Percentiles rank a stretch among this genome's conserved stretches.
Evolutionary conservation across 2,113 vertebrate species (phyloP).

Genomic region (Camelus bactrianus): DNA sequence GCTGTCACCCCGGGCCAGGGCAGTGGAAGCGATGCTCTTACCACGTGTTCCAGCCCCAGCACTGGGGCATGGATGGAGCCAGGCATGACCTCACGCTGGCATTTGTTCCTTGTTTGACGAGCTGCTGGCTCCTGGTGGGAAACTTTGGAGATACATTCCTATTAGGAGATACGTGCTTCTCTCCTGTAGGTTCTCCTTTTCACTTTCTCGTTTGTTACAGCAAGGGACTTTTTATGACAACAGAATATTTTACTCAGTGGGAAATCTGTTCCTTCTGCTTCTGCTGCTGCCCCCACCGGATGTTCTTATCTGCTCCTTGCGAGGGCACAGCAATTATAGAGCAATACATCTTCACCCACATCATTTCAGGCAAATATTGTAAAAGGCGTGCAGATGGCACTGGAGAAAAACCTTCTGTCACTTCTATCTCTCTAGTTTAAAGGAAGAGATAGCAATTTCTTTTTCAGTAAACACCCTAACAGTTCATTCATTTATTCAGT

Average conservation of each 20-base stretch:
- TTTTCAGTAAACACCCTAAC: conserved; percentile 47
- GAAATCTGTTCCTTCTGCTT: conserved; percentile 69
- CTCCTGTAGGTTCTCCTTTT: conserved; percentile 51
- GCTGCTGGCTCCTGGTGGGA: conserved; percentile 36
- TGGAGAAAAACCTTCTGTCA: conserved; percentile 49
- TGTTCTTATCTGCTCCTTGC: conserved; percentile 66
- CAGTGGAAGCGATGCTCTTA: accelerated
- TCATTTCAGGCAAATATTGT: conserved; percentile 54
- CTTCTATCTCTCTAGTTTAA: conserved; percentile 57
- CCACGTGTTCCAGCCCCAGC: accelerated
- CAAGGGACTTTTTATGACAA: conserved; percentile 58
- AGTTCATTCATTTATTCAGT: conserved; percentile 67
- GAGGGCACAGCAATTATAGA: conserved; percentile 56
- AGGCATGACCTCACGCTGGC: neutral
- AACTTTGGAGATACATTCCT: neutral
- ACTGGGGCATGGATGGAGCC: accelerated
- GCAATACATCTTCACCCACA: conserved; percentile 64
- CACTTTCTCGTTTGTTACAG: conserved; percentile 31
- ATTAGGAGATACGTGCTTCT: neutral
- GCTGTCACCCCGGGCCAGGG: neutral
- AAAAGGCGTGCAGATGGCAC: conserved; percentile 18
- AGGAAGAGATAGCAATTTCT: conserved; percentile 61
- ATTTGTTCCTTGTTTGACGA: conserved; percentile 19
- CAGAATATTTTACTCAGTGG: conserved; percentile 30
- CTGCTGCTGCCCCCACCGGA: conserved; percentile 65